Percentiles rank a stretch among this genome's conserved stretches.
Evolutionary conservation across 2,113 vertebrate genomes (phyloP).

Genomic region (Ciconia stormi): DNA sequence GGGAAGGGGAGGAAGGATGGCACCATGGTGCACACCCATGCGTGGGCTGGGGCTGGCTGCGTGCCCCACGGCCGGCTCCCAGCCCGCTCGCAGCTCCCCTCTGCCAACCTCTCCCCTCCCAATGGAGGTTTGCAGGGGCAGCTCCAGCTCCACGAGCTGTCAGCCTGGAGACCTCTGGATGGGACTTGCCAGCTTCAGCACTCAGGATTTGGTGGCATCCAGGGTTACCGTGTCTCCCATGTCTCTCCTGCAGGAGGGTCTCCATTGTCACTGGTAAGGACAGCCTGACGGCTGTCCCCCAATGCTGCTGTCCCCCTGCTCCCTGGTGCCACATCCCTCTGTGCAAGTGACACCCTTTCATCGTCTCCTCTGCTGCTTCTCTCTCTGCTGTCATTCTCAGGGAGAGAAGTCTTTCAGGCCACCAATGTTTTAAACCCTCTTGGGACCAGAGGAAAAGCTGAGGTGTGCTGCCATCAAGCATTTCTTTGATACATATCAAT

Average conservation of each 20-base stretch:
- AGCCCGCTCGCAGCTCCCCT: not conserved
- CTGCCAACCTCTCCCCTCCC: not conserved
- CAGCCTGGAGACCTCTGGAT: not conserved
- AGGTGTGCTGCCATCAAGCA: not conserved
- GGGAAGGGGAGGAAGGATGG: not conserved
- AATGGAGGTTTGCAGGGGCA: not conserved
- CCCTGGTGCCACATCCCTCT: not conserved
- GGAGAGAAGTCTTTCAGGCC: not conserved
- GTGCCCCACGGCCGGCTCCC: not conserved
- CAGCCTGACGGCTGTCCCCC: not conserved
- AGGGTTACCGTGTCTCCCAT: not conserved
- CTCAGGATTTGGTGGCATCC: not conserved
- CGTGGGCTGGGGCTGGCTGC: not conserved
- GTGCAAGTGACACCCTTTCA: not conserved
- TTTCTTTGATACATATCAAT: not conserved
- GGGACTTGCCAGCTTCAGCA: not conserved
- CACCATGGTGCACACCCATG: accelerated
- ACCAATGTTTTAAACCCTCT: not conserved
- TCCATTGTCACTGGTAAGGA: not conserved
- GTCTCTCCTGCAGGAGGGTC: not conserved
- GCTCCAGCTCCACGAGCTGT: not conserved
- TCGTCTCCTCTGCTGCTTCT: not conserved
- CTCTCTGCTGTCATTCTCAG: not conserved
- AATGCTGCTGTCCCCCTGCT: not conserved
- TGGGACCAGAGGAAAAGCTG: not conserved